Evolutionary conservation across 2,113 vertebrate genomes (phyloP).

Genomic region (Peromyscus californicus): DNA sequence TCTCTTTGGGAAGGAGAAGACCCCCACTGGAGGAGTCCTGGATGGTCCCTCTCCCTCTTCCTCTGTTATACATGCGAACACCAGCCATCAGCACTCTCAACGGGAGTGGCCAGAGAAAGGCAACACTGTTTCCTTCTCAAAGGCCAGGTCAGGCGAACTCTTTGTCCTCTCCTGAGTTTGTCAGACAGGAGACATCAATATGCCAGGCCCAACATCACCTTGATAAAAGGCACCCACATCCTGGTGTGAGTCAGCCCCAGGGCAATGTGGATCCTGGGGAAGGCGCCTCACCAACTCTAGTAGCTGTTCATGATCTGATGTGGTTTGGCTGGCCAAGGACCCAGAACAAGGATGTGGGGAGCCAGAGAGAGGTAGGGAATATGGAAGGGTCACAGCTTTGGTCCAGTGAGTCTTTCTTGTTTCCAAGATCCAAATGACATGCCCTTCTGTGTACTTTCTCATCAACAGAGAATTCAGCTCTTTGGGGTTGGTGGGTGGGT

Average conservation of each 20-base stretch:
- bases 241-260: background rate
- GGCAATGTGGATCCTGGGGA: fast-evolving
- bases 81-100: too few species aligned
- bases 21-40: fast-evolving
- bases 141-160: background rate
- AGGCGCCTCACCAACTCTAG: fast-evolving
- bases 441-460: background rate
- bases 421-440: background rate
- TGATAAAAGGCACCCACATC: background rate
- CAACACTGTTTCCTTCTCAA: fast-evolving
- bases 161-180: background rate
- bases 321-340: background rate
- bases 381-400: background rate
- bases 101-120: background rate
- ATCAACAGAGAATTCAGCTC: background rate
- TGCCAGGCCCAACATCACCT: fast-evolving
- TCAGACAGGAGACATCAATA: background rate
- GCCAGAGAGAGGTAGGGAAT: fast-evolving
- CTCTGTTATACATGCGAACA: too few species aligned
- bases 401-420: background rate
- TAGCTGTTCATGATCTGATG: fast-evolving
- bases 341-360: background rate
- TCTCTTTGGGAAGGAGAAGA: background rate
- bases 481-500: background rate
- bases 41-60: background rate